phyloP scores from a whole-genome alignment of 2,113 vertebrate genomes.

The Picathartes gymnocephalus region DNA sequence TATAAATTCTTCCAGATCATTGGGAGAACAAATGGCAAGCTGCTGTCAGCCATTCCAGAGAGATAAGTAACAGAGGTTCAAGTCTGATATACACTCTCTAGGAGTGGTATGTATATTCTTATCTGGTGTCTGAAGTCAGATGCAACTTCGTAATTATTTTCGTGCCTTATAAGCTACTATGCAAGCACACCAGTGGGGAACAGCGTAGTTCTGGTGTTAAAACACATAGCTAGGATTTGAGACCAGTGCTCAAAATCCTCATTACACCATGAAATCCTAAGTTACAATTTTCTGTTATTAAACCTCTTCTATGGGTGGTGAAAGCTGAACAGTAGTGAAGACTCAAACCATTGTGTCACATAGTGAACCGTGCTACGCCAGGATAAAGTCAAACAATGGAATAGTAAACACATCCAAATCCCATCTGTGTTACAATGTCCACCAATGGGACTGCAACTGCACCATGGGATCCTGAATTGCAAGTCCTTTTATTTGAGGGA shows the following conservation, averaged over 20 bases:
- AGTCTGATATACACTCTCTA: not conserved
- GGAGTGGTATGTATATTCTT: not conserved
- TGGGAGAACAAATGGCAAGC: not conserved
- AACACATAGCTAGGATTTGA: not conserved
- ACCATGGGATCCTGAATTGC: not conserved
- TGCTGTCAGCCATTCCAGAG: not conserved
- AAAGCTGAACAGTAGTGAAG: not conserved
- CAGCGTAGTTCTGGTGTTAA: not conserved
- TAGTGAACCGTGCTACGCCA: not conserved
- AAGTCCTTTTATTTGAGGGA: not conserved
- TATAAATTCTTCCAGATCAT: not conserved
- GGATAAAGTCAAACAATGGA: not conserved
- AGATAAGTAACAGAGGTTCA: not conserved
- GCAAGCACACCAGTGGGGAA: not conserved
- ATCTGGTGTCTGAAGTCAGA: not conserved
- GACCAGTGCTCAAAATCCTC: not conserved
- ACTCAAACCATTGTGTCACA: not conserved
- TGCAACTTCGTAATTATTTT: not conserved
- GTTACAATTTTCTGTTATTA: not conserved
- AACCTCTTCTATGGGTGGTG: not conserved
- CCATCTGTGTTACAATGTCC: not conserved
- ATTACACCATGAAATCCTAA: not conserved
- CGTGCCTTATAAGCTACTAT: not conserved
- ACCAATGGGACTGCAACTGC: not conserved
- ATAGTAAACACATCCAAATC: not conserved